phyloP scores from a whole-genome alignment of 2,888 invertebrate genomes.

The Nomada fucata region DNA sequence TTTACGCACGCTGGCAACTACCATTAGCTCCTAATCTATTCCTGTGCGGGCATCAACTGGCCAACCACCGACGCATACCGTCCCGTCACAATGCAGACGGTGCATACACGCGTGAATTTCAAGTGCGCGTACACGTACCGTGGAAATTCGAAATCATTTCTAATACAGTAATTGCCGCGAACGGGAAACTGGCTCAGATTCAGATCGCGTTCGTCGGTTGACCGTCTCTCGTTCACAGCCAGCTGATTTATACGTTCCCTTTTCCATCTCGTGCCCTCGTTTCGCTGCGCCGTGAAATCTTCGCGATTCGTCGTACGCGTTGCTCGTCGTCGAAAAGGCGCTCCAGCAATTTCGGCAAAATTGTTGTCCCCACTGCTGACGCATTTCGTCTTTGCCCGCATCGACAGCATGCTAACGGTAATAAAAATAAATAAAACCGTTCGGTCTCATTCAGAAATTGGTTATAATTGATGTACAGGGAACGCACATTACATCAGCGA shows the following conservation, averaged over 20 bases:
- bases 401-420: too few species aligned
- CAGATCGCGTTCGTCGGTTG: conserved; percentile 59
- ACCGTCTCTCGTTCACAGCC: conserved; percentile 42
- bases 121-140: conserved; percentile 26
- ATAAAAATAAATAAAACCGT: too few species aligned
- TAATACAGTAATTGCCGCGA: conserved; percentile 61
- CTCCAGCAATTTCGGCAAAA: not conserved
- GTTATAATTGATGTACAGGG: too few species aligned
- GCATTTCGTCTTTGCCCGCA: not conserved
- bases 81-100: conserved; percentile 46
- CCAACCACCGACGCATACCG: conserved; percentile 50
- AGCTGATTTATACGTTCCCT: conserved; percentile 52
- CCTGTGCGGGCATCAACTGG: conserved; percentile 63
- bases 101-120: conserved; percentile 47
- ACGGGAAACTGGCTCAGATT: conserved; percentile 53
- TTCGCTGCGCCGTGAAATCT: conserved; percentile 43
- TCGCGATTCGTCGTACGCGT: not conserved
- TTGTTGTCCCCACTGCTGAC: not conserved
- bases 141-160: conserved; percentile 60
- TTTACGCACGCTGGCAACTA: conserved; percentile 68
- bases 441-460: too few species aligned
- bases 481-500: too few species aligned
- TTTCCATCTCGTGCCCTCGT: conserved; percentile 58
- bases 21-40: conserved; percentile 69
- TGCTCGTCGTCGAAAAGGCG: not conserved